Percentiles rank a stretch among this genome's conserved stretches.
Evolutionary conservation across 2,888 invertebrate genomes (phyloP).

Genomic region (Palloptera scutellata): DNA sequence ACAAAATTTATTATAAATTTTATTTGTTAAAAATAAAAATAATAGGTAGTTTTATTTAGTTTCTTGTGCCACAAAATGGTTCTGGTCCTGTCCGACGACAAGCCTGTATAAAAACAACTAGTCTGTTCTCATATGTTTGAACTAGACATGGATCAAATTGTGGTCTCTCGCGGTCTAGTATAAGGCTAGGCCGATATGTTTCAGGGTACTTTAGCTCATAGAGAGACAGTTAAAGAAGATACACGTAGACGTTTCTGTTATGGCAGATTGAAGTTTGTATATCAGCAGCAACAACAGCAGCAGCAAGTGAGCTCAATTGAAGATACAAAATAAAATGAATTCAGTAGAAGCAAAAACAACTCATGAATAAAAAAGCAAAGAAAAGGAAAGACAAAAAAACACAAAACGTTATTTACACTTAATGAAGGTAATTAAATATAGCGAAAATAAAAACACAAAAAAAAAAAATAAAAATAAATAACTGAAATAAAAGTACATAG

Average conservation of each 20-base stretch:
- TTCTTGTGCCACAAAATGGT: no score
- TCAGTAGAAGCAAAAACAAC: neutral
- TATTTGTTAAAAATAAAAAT: no score
- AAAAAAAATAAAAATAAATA: slow-evolving; percentile 1
- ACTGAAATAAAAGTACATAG: neutral
- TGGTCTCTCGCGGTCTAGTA: no score
- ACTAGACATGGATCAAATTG: no score
- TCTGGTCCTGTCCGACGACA: no score
- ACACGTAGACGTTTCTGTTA: neutral
- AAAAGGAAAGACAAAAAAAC: slow-evolving; percentile 7
- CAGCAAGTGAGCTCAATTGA: slow-evolving; percentile 1
- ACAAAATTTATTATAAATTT: no score
- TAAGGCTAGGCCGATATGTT: neutral
- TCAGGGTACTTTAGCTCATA: neutral
- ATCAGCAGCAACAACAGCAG: slow-evolving; percentile 19
- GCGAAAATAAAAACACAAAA: slow-evolving; percentile 19
- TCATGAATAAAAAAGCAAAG: slow-evolving; percentile 7
- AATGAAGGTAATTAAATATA: slow-evolving; percentile 54
- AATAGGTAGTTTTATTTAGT: no score
- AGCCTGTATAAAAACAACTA: no score
- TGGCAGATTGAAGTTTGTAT: slow-evolving; percentile 7
- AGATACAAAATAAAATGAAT: neutral
- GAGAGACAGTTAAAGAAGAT: neutral
- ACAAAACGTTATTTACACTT: slow-evolving; percentile 48
- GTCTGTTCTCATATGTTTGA: no score